Conservation (phyloP, 1,140 invertebrate species). For the Stenopsyche tienmushanensis region DNA sequence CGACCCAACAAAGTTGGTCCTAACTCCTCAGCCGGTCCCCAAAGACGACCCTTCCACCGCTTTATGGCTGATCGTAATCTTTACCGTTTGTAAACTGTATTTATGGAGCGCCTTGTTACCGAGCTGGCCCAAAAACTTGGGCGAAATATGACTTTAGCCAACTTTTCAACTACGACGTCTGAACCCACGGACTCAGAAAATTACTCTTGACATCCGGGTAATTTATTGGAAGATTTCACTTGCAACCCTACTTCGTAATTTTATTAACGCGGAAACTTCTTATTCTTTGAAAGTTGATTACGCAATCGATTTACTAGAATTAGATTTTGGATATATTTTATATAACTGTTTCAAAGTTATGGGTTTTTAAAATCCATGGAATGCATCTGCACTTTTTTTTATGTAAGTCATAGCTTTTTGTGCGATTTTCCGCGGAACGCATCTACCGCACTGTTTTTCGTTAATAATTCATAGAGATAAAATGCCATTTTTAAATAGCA, state of each 20-base stretch:
- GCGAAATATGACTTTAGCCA: not conserved
- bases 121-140: not conserved
- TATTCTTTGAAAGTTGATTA: no score
- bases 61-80: not conserved
- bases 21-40: not conserved
- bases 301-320: no score
- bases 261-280: not conserved
- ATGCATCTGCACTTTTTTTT: no score
- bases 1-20: not conserved
- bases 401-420: no score
- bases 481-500: no score
- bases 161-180: not conserved
- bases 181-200: not conserved
- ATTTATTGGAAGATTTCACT: not conserved
- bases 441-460: no score
- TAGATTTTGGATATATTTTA: no score
- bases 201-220: not conserved
- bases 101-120: not conserved
- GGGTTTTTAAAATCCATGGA: no score
- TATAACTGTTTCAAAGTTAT: no score
- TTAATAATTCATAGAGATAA: no score
- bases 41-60: not conserved
- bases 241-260: not conserved
- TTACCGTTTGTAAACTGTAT: not conserved
- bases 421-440: no score